A percentile compares a stretch with the other conserved stretches of the same genome.
These are phyloP conservation scores for Stenodema calcarata DNA, from an alignment of 2,888 invertebrate genomes.

Conservation along the genomic window DNA sequence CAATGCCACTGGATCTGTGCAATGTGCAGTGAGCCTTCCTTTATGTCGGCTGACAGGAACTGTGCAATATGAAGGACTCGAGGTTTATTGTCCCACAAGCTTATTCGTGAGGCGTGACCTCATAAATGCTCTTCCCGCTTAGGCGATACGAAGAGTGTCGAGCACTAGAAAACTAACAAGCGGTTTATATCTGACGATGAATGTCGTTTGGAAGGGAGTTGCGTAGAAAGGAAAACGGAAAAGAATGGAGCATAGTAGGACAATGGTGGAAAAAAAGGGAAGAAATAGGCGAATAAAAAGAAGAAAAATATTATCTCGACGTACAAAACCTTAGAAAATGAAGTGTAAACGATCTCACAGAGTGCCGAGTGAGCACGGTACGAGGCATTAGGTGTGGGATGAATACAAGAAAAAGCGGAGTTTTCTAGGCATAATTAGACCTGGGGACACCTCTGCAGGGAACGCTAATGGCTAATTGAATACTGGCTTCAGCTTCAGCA, in stretches of 20 bases:
- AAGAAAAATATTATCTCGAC: neutral
- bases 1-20: neutral
- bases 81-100: neutral
- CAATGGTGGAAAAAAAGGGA: neutral
- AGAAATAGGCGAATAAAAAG: neutral
- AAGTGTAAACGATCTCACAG: constrained; percentile 26
- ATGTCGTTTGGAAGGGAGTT: neutral
- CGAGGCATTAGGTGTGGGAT: neutral
- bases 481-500: constrained; percentile 17
- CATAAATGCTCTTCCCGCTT: constrained; percentile 1
- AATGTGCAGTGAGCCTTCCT: neutral
- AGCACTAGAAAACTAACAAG: neutral
- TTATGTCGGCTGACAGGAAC: neutral
- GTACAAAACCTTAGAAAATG: neutral
- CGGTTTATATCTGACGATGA: neutral
- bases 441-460: neutral
- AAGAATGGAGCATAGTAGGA: neutral
- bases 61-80: neutral
- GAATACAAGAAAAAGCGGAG: constrained; percentile 7
- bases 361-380: neutral
- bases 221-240: neutral
- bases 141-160: neutral
- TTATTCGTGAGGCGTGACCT: constrained; percentile 13
- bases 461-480: constrained; percentile 32
- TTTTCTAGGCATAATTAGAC: constrained; percentile 22